Conservation (phyloP, 1,140 invertebrate species). For the Helicoverpa zea region DNA sequence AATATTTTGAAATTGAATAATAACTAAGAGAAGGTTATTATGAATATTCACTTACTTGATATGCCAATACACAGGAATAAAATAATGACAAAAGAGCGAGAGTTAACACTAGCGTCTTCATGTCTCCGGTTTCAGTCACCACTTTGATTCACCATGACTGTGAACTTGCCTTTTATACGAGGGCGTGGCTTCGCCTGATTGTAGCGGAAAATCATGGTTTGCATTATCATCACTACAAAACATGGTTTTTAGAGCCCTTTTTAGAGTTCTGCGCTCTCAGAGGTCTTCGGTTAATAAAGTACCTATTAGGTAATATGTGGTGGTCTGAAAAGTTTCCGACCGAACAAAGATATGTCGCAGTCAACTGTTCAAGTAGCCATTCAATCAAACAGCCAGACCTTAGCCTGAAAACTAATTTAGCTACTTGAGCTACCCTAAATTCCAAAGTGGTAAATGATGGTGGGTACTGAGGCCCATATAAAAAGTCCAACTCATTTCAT, state of each 20-base stretch:
- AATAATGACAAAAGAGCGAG: conserved; percentile 56
- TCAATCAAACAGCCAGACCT: too few relatives aligned
- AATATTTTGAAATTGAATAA: not conserved
- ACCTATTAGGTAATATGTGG: too few relatives aligned
- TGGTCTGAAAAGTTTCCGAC: too few relatives aligned
- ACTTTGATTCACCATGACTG: conserved; percentile 74
- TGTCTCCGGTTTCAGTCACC: conserved; percentile 61
- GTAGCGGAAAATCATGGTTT: conserved; percentile 71
- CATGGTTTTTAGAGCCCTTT: conserved; percentile 29
- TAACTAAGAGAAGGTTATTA: not conserved
- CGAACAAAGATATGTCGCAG: too few relatives aligned
- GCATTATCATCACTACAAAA: conserved; percentile 57
- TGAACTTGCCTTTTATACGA: conserved; percentile 83
- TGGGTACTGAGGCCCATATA: too few relatives aligned
- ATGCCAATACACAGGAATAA: conserved; percentile 48
- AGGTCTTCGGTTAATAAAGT: not conserved
- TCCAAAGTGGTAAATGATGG: too few relatives aligned
- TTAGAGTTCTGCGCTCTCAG: not conserved
- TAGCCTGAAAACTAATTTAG: too few relatives aligned
- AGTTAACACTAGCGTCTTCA: conserved; percentile 61
- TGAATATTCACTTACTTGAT: conserved; percentile 56
- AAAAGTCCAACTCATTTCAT: too few relatives aligned
- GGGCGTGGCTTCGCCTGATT: conserved; percentile 72
- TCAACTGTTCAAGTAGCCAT: too few relatives aligned
- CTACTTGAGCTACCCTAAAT: too few relatives aligned